These are phyloP conservation scores for Andrena flavipes DNA, from an alignment of 2,888 invertebrate species.

Conservation along the genomic window DNA sequence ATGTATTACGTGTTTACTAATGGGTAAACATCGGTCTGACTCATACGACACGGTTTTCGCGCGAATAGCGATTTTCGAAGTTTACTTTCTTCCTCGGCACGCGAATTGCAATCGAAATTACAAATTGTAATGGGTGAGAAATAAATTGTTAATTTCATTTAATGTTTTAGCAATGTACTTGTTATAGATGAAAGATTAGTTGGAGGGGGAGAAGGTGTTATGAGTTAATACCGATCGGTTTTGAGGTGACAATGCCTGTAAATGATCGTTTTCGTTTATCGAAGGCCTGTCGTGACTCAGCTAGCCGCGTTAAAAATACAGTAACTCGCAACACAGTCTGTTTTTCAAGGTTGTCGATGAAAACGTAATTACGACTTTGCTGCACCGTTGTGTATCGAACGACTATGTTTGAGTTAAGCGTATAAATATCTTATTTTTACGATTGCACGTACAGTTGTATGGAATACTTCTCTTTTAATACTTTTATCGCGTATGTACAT, in stretches of 20 bases:
- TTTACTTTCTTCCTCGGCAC: too few relatives aligned
- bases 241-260: background rate
- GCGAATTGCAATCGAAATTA: too few relatives aligned
- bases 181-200: background rate
- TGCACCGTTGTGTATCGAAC: background rate
- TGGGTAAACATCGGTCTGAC: background rate
- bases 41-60: too few relatives aligned
- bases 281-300: slow-evolving; percentile 9
- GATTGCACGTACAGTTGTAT: background rate
- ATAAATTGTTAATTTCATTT: too few relatives aligned
- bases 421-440: background rate
- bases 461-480: background rate
- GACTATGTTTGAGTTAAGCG: slow-evolving; percentile 18
- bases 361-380: slow-evolving; percentile 2
- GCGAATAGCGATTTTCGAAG: too few relatives aligned
- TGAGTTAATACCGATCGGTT: background rate
- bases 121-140: too few relatives aligned
- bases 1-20: slow-evolving; percentile 2
- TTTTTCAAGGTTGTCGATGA: slow-evolving; percentile 21
- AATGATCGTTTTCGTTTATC: slow-evolving; percentile 15
- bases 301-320: slow-evolving; percentile 12
- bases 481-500: background rate
- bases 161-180: background rate
- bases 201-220: background rate
- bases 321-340: background rate